These are phyloP conservation scores for Cepaea nemoralis DNA, from an alignment of 1,140 invertebrate genomes.

Conservation along the genomic window DNA sequence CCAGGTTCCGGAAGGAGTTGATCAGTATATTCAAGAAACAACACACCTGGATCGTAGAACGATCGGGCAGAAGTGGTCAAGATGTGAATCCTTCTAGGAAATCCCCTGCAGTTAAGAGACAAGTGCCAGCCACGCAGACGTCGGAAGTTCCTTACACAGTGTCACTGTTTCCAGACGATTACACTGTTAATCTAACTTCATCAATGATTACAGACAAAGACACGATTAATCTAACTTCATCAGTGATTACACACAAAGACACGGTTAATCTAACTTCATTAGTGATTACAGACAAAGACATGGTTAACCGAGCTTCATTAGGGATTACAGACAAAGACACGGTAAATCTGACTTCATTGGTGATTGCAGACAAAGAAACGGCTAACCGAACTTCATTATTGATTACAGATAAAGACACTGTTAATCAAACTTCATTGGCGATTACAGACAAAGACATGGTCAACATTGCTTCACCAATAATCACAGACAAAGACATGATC, in stretches of 20 bases:
- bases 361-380: no score
- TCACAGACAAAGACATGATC: no score
- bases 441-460: neutral
- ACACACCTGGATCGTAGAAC: neutral
- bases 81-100: neutral
- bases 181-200: neutral
- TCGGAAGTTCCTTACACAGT: neutral
- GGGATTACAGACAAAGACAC: no score
- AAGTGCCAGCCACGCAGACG: neutral
- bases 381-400: no score
- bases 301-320: no score
- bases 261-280: no score
- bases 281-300: no score
- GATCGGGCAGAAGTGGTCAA: neutral
- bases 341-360: no score
- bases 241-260: no score
- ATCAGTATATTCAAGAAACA: conserved; percentile 29
- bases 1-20: conserved; percentile 52
- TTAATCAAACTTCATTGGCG: neutral
- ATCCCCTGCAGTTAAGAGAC: neutral
- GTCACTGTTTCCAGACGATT: neutral
- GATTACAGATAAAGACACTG: neutral
- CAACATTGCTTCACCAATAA: no score
- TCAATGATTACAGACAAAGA: neutral
- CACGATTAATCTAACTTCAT: no score